phyloP scores from a whole-genome alignment of 2,113 vertebrate genomes.

The Halcyon malimbica region DNA sequence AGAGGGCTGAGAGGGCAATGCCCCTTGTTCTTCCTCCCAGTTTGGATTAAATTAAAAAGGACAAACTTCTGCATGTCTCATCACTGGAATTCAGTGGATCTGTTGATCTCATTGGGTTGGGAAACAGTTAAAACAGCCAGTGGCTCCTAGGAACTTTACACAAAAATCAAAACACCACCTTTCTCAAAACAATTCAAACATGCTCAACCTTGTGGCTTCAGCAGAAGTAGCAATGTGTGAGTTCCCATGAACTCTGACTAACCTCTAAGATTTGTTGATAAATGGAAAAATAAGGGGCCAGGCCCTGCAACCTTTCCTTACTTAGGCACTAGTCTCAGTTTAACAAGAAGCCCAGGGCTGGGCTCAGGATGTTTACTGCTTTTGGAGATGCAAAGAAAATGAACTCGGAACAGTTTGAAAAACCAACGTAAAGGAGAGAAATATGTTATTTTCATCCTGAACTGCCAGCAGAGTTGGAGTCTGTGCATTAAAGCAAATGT shows the following conservation, averaged over 20 bases:
- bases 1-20: not conserved
- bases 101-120: not conserved
- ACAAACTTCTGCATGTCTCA: not conserved
- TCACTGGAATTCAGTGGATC: not conserved
- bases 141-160: not conserved
- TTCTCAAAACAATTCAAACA: not conserved
- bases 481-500: not conserved
- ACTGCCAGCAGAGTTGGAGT: not conserved
- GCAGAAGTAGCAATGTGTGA: not conserved
- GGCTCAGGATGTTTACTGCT: not conserved
- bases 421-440: not conserved
- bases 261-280: constrained; percentile 56
- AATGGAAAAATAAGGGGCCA: constrained; percentile 18
- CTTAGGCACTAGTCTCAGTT: not conserved
- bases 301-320: not conserved
- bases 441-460: not conserved
- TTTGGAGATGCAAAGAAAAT: not conserved
- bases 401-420: not conserved
- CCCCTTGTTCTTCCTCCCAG: not conserved
- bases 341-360: not conserved
- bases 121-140: not conserved
- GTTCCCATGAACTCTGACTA: constrained; percentile 56
- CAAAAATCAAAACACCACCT: not conserved
- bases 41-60: not conserved
- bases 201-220: constrained; percentile 26